Conservation (phyloP, 2,797 vertebrate species). For the Sciaenops ocellatus region DNA sequence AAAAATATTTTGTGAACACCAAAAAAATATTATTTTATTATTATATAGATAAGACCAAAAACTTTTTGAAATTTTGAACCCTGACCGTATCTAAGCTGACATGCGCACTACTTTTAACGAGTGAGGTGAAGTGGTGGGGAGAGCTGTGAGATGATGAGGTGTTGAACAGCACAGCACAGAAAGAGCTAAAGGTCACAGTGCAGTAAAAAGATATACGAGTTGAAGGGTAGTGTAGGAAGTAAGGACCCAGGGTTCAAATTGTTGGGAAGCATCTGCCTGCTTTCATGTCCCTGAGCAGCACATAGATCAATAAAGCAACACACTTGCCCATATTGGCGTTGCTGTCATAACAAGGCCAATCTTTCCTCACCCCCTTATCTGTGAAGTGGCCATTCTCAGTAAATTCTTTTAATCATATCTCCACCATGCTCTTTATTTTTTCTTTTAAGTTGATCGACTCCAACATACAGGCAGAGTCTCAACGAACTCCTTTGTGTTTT, state of each 20-base stretch:
- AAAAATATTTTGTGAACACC: too few species aligned
- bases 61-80: not conserved
- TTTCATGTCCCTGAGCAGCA: conserved; percentile 8
- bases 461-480: too few species aligned
- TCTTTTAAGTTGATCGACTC: too few species aligned
- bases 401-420: too few species aligned
- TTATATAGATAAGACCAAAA: not conserved
- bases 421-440: too few species aligned
- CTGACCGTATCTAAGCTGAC: not conserved
- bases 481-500: too few species aligned
- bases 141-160: conserved; percentile 29
- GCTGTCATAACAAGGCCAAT: too few species aligned
- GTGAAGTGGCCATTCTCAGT: too few species aligned
- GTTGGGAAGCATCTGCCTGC: not conserved
- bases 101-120: conserved; percentile 9
- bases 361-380: too few species aligned
- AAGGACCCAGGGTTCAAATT: not conserved
- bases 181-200: not conserved
- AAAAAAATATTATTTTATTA: too few species aligned
- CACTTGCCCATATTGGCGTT: too few species aligned
- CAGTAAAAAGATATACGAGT: conserved; percentile 8
- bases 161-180: not conserved
- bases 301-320: not conserved
- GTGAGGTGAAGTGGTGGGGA: conserved; percentile 3
- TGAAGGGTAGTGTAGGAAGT: not conserved